phyloP scores from a whole-genome alignment of 92 coral and sea anemone genomes.

The Anthopleura xanthogrammica region DNA sequence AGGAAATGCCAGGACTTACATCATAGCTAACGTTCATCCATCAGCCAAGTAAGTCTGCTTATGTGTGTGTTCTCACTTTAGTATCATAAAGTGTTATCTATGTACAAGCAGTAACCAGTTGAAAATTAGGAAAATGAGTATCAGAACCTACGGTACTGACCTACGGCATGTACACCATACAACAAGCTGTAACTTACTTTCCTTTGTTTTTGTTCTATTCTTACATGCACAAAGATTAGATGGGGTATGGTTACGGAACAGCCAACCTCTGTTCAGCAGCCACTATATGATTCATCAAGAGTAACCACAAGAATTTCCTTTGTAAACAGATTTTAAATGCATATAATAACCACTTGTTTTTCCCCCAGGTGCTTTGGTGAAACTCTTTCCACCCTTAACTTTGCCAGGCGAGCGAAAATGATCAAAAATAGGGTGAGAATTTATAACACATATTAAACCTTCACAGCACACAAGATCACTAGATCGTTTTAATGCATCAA shows the following conservation, averaged over 20 bases:
- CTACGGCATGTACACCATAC: too few relatives aligned
- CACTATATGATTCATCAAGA: too few relatives aligned
- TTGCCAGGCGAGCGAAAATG: slow-evolving; percentile 98
- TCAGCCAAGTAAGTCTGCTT: slow-evolving; percentile 81
- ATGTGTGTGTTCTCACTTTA: not conserved
- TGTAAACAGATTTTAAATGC: not conserved
- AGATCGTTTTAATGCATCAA: too few relatives aligned
- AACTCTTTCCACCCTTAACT: slow-evolving; percentile 91
- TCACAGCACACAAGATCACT: not conserved
- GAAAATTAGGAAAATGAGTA: not conserved
- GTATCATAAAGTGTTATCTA: not conserved
- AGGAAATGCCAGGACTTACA: slow-evolving; percentile 96
- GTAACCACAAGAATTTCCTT: too few relatives aligned
- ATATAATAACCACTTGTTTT: not conserved
- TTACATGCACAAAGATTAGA: too few relatives aligned
- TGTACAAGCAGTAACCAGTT: not conserved
- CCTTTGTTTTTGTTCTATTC: too few relatives aligned
- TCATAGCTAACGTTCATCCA: slow-evolving; percentile 97
- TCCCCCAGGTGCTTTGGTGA: slow-evolving; percentile 92
- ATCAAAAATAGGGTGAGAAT: slow-evolving; percentile 85
- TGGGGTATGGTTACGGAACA: too few relatives aligned
- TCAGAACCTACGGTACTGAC: not conserved
- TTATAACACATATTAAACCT: not conserved
- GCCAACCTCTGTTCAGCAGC: too few relatives aligned
- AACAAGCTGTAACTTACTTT: too few relatives aligned